A percentile compares a stretch with the other conserved stretches of the same genome.
phyloP scores from a whole-genome alignment of 2,797 vertebrate species.

The Gymnoscopelus microlampas region DNA sequence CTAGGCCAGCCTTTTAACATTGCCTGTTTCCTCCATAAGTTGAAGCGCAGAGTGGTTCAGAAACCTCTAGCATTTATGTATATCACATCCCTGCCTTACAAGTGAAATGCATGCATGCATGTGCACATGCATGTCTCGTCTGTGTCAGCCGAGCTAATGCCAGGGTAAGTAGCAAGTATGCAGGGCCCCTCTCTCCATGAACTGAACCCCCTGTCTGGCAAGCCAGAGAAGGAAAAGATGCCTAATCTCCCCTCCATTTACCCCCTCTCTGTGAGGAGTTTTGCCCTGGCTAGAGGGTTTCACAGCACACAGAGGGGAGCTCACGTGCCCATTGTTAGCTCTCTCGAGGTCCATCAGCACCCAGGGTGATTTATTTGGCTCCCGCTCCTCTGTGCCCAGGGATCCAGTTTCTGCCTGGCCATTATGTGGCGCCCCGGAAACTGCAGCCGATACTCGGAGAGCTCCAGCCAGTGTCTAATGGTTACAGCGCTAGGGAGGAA shows the following conservation, averaged over 20 bases:
- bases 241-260: slow-evolving; percentile 49
- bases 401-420: slow-evolving; percentile 78
- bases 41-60: neutral
- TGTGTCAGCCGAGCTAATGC: neutral
- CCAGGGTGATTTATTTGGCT: slow-evolving; percentile 70
- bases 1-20: neutral
- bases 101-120: neutral
- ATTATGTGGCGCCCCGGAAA: slow-evolving; percentile 83
- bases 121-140: too few species aligned
- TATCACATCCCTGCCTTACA: neutral
- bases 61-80: neutral
- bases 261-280: slow-evolving; percentile 35
- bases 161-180: neutral
- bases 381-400: slow-evolving; percentile 54
- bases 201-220: neutral
- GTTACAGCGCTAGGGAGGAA: slow-evolving; percentile 80
- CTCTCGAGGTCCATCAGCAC: slow-evolving; percentile 60
- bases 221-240: slow-evolving; percentile 23
- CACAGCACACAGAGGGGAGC: slow-evolving; percentile 31
- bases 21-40: neutral
- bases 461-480: slow-evolving; percentile 79
- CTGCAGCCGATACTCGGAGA: slow-evolving; percentile 67
- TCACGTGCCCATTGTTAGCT: slow-evolving; percentile 64
- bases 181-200: neutral
- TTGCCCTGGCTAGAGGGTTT: slow-evolving; percentile 37